A percentile compares a stretch with the other conserved stretches of the same genome.
phyloP scores from a whole-genome alignment of 2,113 vertebrate species.

The Otolemur garnettii region DNA sequence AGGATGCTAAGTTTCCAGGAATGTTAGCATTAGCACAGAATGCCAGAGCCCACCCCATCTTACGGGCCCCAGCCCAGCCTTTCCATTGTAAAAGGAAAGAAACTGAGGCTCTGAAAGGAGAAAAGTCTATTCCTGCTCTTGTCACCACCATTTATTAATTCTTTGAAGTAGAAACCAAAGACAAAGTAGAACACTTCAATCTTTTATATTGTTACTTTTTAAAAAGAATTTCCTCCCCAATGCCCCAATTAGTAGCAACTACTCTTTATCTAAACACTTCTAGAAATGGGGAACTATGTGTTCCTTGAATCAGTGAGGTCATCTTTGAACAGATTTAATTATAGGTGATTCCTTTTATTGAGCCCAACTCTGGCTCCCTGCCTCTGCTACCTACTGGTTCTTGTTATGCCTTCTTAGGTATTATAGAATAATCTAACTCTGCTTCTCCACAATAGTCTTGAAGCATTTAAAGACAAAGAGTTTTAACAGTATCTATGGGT shows the following conservation, averaged over 20 bases:
- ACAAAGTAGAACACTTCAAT: background rate
- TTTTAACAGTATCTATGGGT: constrained; percentile 18
- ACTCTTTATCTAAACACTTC: constrained; percentile 10
- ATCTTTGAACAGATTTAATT: constrained; percentile 17
- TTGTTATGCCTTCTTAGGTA: background rate
- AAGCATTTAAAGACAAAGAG: constrained; percentile 13
- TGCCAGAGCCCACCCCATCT: background rate
- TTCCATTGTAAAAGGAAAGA: constrained; percentile 52
- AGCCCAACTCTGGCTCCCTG: background rate
- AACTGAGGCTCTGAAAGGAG: background rate
- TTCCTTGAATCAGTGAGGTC: background rate
- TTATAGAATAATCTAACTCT: background rate
- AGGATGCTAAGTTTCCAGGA: background rate
- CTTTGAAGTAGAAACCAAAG: constrained; percentile 33
- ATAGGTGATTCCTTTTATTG: background rate
- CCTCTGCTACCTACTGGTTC: background rate
- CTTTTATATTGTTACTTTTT: constrained; percentile 10
- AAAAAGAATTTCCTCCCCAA: background rate
- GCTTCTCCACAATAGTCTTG: background rate
- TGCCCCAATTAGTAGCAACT: background rate
- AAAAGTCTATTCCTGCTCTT: background rate
- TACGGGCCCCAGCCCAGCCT: background rate
- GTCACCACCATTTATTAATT: background rate
- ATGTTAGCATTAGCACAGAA: background rate
- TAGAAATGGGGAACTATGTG: background rate